These are phyloP conservation scores for Teleiodes luculella DNA, from an alignment of 2,888 invertebrate genomes.

Conservation along the genomic window DNA sequence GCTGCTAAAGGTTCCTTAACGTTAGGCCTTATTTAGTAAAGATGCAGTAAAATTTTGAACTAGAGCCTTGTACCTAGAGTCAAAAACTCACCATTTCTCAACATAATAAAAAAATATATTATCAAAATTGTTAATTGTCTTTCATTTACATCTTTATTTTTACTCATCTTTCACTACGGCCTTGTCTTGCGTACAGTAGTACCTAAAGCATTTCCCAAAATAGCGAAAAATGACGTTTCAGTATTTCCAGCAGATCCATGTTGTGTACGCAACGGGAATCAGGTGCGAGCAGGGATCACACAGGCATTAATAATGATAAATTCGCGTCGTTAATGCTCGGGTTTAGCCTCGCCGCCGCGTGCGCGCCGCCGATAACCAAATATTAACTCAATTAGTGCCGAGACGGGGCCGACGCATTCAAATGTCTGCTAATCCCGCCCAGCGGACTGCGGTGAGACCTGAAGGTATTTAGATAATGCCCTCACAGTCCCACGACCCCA, in stretches of 20 bases:
- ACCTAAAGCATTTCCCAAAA: not conserved
- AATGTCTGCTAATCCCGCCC: constrained; percentile 65
- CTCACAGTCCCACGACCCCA: not conserved
- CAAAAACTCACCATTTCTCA: too few relatives aligned
- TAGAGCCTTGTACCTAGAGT: too few relatives aligned
- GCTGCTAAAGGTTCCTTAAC: too few relatives aligned
- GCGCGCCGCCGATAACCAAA: constrained; percentile 76
- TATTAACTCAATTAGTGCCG: constrained; percentile 78
- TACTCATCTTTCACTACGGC: too few relatives aligned
- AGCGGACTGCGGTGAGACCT: constrained; percentile 8
- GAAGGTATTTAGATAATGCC: constrained; percentile 4
- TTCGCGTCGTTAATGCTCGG: constrained; percentile 73
- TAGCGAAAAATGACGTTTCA: too few relatives aligned
- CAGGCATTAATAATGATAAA: constrained; percentile 77
- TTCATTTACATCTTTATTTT: too few relatives aligned
- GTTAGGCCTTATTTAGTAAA: too few relatives aligned
- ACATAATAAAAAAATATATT: too few relatives aligned
- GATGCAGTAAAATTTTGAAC: too few relatives aligned
- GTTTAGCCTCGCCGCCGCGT: constrained; percentile 67
- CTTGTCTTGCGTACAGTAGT: too few relatives aligned
- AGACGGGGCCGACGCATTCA: constrained; percentile 60
- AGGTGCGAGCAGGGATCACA: constrained; percentile 61
- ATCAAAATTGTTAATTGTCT: too few relatives aligned
- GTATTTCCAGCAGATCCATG: not conserved
- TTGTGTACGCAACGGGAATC: constrained; percentile 39